A percentile compares a stretch with the other conserved stretches of the same genome.
Evolutionary conservation across 2,888 invertebrate species (phyloP).

Genomic region (Eristalis arbustorum): DNA sequence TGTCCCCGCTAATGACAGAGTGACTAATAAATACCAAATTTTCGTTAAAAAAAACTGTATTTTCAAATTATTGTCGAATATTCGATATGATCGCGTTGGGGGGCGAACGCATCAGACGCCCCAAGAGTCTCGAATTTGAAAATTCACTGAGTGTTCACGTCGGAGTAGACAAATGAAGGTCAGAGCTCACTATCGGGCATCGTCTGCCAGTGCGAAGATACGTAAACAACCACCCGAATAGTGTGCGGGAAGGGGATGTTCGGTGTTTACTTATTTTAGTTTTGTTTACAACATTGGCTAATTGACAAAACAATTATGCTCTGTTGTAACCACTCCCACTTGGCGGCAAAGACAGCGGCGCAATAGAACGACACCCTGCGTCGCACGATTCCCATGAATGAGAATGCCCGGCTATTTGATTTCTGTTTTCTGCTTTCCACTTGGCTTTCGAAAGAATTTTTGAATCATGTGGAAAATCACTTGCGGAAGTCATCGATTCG

Average conservation of each 20-base stretch:
- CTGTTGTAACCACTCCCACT: background rate
- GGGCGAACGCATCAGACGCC: background rate
- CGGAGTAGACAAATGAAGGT: background rate
- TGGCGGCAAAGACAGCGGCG: background rate
- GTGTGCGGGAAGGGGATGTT: background rate
- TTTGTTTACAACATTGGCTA: constrained; percentile 20
- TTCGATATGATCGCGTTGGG: background rate
- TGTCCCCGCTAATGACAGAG: background rate
- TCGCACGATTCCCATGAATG: background rate
- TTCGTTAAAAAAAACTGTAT: background rate
- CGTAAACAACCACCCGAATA: background rate
- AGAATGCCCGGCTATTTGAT: background rate
- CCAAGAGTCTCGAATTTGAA: background rate
- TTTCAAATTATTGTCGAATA: background rate
- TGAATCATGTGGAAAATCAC: constrained; percentile 8
- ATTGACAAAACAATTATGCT: constrained; percentile 17
- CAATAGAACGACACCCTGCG: background rate
- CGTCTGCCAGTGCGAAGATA: background rate
- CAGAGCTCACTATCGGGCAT: background rate
- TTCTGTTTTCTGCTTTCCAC: background rate
- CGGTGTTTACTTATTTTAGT: background rate
- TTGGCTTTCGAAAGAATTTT: background rate
- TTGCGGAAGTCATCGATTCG: constrained; percentile 39
- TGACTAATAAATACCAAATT: background rate
- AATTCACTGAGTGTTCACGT: background rate